Evolutionary conservation across 2,797 vertebrate genomes (phyloP), one percentile per base, ranked within the genome.

Genomic region (Enteromius fasciolatus): DNA sequence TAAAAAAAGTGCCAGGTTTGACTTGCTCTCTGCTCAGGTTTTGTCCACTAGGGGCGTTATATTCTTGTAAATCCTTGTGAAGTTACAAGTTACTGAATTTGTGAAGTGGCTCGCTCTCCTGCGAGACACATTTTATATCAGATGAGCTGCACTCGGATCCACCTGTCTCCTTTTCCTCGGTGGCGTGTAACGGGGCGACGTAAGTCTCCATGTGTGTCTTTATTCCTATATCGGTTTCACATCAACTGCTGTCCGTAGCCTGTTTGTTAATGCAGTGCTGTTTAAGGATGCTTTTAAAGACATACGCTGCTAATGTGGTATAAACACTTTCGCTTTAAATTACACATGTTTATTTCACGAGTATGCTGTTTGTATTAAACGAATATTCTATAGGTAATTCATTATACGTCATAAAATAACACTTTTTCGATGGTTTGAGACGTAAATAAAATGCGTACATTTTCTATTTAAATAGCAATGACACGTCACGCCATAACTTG

Each of bases 11-110:
- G 12, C 3, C 48, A n/a, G 11, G 31, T 48, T 36, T 14, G 28
- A 1, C n/a, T n/a, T 12, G 17, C 8, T 0, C 5, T 12, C 25
- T n/a, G 46, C 46, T 33, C 28, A 3, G 66, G 4, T 7, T 33
- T 28, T 17, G 23, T n/a, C 92, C 94, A 91, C 90, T 82, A 91
- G 94, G 87, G 93, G 94, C 92, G 92, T 91, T 87, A 86, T 83
- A 88, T 88, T 90, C 92, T 90, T 87, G 91, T 89, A 89, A 93
- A 93, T 94, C 12, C n/a, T 7, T 33, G 5, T 41, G 50, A 70
- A 63, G 54, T 36, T 64, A 4, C 39, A 70, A 63, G 54, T 36
- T 64, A 4, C 39, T 80, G 11, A 25, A 1, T 46, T 15, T 31
- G 17, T 14, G 14, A 46, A 46, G 48, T 44, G 36, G 36, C 4